Conservation (phyloP, 2,888 invertebrate species). For the Limnephilus rhombicus region DNA sequence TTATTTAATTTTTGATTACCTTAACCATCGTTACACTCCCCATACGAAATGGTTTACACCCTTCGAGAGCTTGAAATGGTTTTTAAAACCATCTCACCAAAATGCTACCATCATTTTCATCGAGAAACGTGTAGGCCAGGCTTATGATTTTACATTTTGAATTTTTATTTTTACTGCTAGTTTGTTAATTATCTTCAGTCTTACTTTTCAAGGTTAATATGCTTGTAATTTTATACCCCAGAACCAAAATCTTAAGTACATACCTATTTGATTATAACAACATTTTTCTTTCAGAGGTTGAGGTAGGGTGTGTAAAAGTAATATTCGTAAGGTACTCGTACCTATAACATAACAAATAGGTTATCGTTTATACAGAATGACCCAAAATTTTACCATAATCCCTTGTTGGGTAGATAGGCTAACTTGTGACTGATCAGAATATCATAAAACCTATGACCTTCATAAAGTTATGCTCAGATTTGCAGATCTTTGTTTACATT, state of each 20-base stretch:
- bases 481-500: no score
- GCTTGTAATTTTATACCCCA: neutral
- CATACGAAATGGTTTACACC: neutral
- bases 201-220: neutral
- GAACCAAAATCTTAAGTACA: neutral
- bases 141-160: neutral
- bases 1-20: slow-evolving; percentile 30
- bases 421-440: no score
- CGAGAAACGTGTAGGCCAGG: neutral
- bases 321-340: no score
- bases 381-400: no score
- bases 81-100: neutral
- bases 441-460: no score
- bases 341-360: no score
- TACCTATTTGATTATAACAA: no score
- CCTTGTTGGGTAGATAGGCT: no score
- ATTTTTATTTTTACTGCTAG: neutral
- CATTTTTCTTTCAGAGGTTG: no score
- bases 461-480: no score
- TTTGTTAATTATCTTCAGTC: neutral
- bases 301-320: no score
- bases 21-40: neutral
- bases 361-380: no score
- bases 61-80: neutral
- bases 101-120: neutral